A percentile compares a stretch with the other conserved stretches of the same genome.
Evolutionary conservation across 2,797 vertebrate genomes (phyloP).

Genomic region (Rhinogobio ventralis): DNA sequence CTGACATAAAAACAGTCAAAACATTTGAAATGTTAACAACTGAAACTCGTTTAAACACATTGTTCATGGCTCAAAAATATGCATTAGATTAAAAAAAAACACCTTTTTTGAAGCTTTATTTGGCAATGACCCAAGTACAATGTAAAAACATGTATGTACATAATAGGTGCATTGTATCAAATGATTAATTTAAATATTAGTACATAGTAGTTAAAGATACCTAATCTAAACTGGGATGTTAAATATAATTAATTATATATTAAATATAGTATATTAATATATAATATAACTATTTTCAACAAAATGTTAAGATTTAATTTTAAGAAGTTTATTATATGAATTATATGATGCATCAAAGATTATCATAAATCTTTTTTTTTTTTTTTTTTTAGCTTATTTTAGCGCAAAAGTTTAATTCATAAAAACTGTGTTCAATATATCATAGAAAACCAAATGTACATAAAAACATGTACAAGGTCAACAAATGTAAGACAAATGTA

Average conservation of each 20-base stretch:
- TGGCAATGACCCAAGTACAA: no score
- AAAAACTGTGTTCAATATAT: not conserved
- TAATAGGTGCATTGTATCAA: no score
- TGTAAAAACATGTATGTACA: no score
- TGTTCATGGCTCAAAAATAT: no score
- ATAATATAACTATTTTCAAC: no score
- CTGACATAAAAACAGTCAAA: no score
- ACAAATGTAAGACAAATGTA: not conserved
- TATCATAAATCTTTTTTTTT: not conserved
- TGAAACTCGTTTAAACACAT: no score
- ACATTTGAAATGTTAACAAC: no score
- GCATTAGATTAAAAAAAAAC: no score
- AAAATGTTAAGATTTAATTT: not conserved
- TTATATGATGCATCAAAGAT: not conserved
- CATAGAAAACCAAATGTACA: not conserved
- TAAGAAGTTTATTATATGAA: not conserved
- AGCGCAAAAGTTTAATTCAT: not conserved
- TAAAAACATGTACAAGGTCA: not conserved
- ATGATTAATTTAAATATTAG: no score
- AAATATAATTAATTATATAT: not conserved
- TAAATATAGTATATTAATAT: no score
- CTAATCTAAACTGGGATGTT: not conserved
- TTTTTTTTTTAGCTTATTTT: not conserved
- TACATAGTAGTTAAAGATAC: not conserved
- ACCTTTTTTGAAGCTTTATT: no score